Evolutionary conservation across 53 echinoderm and acorn worm genomes (phyloP).

Genomic region (Echinarachnius parma): DNA sequence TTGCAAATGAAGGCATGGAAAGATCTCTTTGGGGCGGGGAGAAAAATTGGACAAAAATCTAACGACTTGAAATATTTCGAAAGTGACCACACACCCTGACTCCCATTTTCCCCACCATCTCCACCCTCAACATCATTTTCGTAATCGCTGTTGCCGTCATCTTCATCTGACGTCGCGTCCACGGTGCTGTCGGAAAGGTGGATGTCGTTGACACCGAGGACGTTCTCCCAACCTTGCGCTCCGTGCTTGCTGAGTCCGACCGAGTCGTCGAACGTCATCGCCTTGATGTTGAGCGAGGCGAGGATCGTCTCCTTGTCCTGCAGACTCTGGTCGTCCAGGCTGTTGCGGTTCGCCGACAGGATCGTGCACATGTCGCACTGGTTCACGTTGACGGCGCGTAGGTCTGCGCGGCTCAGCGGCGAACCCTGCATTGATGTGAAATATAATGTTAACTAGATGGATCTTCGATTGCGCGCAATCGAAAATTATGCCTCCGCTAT

Average conservation of each 20-base stretch:
- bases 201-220: neutral
- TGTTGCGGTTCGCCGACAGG: conserved; percentile 79
- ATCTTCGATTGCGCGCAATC: no score
- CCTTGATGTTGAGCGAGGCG: conserved; percentile 94
- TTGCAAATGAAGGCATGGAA: no score
- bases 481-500: no score
- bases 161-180: conserved; percentile 37
- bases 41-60: no score
- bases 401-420: conserved; percentile 89
- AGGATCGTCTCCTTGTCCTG: conserved; percentile 99
- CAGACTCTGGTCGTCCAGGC: conserved; percentile 75
- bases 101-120: conserved; percentile 36
- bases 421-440: no score
- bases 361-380: conserved; percentile 99
- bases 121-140: conserved; percentile 28
- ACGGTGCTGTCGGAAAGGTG: neutral
- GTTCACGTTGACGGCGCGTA: conserved; percentile 90
- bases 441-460: no score
- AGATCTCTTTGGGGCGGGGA: no score
- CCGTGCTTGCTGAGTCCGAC: conserved; percentile 51
- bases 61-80: no score
- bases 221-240: conserved; percentile 77
- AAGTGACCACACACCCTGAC: no score
- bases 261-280: conserved; percentile 94
- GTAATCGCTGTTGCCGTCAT: conserved; percentile 17